These are phyloP conservation scores for Thereva unica DNA, from an alignment of 2,888 invertebrate species.

Conservation along the genomic window DNA sequence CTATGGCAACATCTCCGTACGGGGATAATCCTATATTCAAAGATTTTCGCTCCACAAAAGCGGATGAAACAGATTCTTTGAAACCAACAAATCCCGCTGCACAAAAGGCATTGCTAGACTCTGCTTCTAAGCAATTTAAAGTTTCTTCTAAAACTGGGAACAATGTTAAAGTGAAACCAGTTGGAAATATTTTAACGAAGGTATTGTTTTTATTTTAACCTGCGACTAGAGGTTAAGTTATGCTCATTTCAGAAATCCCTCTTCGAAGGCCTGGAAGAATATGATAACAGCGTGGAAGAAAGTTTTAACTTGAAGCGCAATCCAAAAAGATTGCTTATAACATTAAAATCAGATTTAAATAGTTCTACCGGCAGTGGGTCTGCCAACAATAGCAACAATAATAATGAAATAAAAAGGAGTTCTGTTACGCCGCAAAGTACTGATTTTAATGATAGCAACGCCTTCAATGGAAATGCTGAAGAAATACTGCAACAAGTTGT, in stretches of 20 bases:
- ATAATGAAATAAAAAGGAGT: slow-evolving; percentile 39
- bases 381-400: slow-evolving; percentile 16
- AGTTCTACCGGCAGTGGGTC: slow-evolving; percentile 29
- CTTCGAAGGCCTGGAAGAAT: slow-evolving; percentile 86
- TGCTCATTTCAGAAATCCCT: slow-evolving; percentile 66
- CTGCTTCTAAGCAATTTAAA: slow-evolving; percentile 60
- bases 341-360: slow-evolving; percentile 59
- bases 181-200: slow-evolving; percentile 50
- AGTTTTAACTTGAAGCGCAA: slow-evolving; percentile 65
- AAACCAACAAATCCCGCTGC: slow-evolving; percentile 75
- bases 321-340: slow-evolving; percentile 75
- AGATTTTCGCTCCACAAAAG: slow-evolving; percentile 63
- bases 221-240: background rate
- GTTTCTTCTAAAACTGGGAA: slow-evolving; percentile 61
- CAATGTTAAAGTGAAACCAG: slow-evolving; percentile 61
- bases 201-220: slow-evolving; percentile 30
- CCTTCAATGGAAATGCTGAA: slow-evolving; percentile 2
- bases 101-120: slow-evolving; percentile 67
- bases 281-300: slow-evolving; percentile 68
- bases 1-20: slow-evolving; percentile 80
- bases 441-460: background rate
- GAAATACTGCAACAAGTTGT: background rate
- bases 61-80: slow-evolving; percentile 65
- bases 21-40: slow-evolving; percentile 86
- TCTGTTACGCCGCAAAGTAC: slow-evolving; percentile 42